Evolutionary conservation across 2,888 invertebrate genomes (phyloP), one percentile per base, ranked within the genome.

Genomic region (Cyrtodaria siliqua): DNA sequence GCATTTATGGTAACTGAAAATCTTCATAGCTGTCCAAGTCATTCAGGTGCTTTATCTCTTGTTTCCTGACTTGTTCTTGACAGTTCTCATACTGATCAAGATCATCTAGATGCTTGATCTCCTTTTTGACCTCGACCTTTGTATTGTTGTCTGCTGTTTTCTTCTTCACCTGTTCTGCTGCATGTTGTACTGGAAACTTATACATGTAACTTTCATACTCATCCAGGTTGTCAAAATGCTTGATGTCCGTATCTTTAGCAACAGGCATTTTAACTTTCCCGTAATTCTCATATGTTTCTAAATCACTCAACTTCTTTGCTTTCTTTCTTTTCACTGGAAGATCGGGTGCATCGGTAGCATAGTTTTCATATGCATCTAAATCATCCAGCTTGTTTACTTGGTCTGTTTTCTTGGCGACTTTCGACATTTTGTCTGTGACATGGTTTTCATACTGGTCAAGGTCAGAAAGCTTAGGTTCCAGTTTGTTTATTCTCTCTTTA

Each of bases 21-120:
- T 55, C 69, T 49, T 75, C 74, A 60, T 75, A 75, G n/a, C 47
- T 20, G 18, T 69, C 60, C 29, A 69, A 57, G 38, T 69, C 69
- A 20, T 69, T 44, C 40, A 68, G 47, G 18, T 38, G 26, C 38
- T 47, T 44, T n/a, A 42, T 27, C n/a, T 64, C 56, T 12, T n/a
- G 3, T 9, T 47, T 47, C 3, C 4, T 33, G 4, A 18, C 20
- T 29, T 56, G 29, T 20, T 16, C 33, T 18, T 16, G 20, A 47
- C 44, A 47, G 29, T 44, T 60, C 23, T 60, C 60, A 59, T 67
- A 67, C 24, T 67, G 59, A 49, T 67, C 67, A 26, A 67, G 67
- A 6, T 67, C 59, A 23, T 47, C 57, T 12, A 66, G 62, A 6
- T 12, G 12, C 52, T 18, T 53, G 23, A 50, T 33, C 12, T 33